Percentiles rank a stretch among this genome's conserved stretches.
Conservation (phyloP, 2,797 vertebrate genomes). For the Premnoplex brunnescens region DNA sequence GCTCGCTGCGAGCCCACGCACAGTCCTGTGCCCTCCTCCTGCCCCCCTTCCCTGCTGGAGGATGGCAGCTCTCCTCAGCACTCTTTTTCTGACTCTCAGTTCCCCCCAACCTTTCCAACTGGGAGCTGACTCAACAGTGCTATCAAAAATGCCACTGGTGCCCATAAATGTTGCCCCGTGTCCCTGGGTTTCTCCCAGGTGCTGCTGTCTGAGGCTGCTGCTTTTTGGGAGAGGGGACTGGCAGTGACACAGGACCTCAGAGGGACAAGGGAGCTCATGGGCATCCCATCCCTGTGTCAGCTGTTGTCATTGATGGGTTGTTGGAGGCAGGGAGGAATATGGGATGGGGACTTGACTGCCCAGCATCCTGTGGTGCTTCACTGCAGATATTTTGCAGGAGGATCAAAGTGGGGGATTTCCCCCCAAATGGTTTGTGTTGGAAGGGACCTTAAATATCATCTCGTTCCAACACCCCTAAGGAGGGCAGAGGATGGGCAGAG, state of each 20-base stretch:
- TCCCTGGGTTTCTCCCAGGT: neutral
- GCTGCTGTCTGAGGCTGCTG: neutral
- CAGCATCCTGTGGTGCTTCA: accelerated
- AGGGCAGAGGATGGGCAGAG: neutral
- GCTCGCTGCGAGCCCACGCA: neutral
- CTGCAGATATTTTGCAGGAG: accelerated
- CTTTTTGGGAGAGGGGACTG: neutral
- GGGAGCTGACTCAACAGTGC: neutral
- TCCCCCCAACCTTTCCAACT: neutral
- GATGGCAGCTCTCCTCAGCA: neutral
- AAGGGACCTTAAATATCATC: neutral
- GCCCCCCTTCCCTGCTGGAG: neutral
- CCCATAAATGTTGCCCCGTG: accelerated
- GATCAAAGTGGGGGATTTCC: neutral
- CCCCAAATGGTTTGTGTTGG: neutral
- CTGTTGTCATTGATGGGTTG: accelerated
- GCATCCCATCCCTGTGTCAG: neutral
- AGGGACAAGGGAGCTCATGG: neutral
- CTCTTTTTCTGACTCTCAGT: neutral
- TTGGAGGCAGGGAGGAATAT: neutral
- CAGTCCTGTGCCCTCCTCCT: neutral
- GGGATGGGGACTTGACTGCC: neutral
- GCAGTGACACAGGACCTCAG: neutral
- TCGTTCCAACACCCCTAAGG: neutral
- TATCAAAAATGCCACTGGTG: neutral